Base-by-base conservation (phyloP, 2,888 invertebrate genomes). In the Yponomeuta sedellus region DNA sequence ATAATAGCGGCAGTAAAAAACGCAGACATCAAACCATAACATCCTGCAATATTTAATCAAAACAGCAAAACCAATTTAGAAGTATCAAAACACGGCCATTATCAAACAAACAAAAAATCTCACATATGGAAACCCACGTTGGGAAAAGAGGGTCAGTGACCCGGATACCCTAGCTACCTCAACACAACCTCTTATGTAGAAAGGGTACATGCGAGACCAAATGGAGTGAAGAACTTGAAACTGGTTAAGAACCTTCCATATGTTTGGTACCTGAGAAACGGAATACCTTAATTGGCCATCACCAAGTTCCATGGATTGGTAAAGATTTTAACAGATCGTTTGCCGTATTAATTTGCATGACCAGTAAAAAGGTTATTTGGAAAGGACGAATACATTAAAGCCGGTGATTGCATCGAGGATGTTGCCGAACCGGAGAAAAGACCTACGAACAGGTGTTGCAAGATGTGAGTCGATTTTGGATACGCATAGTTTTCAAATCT, bases 11-110 rank as follows among this genome's bases (percentile, higher is more conserved):
- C 16, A 16, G 44, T 52, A 52, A 52, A 52, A 52, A 52, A 52
- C 44, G 44, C 16, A 52, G 44, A 16, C 44, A 52, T 52, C 44
- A 52, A 52, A 52, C 44, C 44, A 52, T 52, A 12, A 52, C 3
- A 52, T 52, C 44, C 44, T 52, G 44, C 44, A 52, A 52, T 52
- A 52, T 52, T 52, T 52, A 52, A 52, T 16, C 44, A 52, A 52
- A 16, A 52, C 16, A 52, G 16, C 44, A 52, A 16, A 34, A 52
- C 44, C 44, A 16, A 52, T 52, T 52, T 16, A 52, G 44, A 52
- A 12, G 44, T 10, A 52, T 52, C 44, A 52, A 52, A 52, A 52
- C 44, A 52, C 12, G 44, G 12, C 44, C 16, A 52, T 52, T 52
- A 52, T 16, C 16, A 52, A 52, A 52, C 44, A 52, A 52, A 16